phyloP scores from a whole-genome alignment of 1,140 invertebrate genomes.

The Caenorhabditis remanei region DNA sequence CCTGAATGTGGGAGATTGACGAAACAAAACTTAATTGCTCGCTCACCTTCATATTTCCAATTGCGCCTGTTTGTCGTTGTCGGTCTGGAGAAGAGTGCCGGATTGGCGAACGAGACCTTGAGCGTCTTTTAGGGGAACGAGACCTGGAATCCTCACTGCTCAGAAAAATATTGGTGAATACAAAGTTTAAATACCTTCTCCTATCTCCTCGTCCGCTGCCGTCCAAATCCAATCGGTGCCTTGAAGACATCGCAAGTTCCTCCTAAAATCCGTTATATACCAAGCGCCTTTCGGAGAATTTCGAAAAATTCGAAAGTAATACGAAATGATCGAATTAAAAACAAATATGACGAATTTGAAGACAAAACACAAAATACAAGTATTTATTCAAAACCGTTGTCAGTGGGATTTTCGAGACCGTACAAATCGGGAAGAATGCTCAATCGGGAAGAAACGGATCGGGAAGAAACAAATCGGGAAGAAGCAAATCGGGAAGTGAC shows the following conservation, averaged over 20 bases:
- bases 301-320: not conserved
- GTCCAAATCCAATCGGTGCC: constrained; percentile 62
- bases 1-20: constrained; percentile 25
- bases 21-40: constrained; percentile 45
- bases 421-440: too few species aligned
- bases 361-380: not conserved
- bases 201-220: constrained; percentile 55
- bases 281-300: not conserved
- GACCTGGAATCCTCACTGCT: not conserved
- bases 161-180: not conserved
- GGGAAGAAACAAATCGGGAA: too few species aligned
- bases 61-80: constrained; percentile 28
- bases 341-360: not conserved
- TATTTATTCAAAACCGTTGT: not conserved
- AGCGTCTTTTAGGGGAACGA: constrained; percentile 40
- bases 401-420: too few species aligned
- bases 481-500: too few species aligned
- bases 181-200: constrained; percentile 8
- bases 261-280: constrained; percentile 18
- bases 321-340: not conserved
- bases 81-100: not conserved
- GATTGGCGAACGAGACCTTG: constrained; percentile 57
- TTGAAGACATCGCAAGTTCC: constrained; percentile 54
- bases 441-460: too few species aligned
- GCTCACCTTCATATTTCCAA: constrained; percentile 23